A percentile compares a stretch with the other conserved stretches of the same genome.
Conservation (phyloP, 2,113 vertebrate species). For the Mus musculus region DNA sequence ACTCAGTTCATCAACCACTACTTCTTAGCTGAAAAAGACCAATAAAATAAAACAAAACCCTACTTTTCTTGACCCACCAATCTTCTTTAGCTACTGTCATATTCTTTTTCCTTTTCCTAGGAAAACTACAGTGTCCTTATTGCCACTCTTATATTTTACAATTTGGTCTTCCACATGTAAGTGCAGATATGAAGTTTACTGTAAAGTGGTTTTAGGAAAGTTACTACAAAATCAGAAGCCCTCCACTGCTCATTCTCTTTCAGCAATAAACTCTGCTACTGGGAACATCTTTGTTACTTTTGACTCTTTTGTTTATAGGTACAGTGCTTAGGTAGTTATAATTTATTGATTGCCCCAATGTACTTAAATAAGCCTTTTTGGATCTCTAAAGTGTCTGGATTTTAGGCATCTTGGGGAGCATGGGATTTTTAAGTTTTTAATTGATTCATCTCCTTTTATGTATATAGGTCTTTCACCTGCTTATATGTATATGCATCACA, state of each 20-base stretch:
- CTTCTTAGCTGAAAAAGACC: neutral
- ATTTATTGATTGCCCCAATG: neutral
- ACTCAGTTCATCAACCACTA: neutral
- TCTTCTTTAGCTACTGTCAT: neutral
- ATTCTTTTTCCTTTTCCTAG: neutral
- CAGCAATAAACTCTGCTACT: neutral
- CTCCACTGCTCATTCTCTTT: neutral
- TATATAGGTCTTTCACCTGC: neutral
- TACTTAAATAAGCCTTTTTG: neutral
- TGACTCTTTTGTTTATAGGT: neutral
- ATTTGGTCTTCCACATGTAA: neutral
- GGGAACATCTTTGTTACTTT: neutral
- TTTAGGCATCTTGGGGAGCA: neutral
- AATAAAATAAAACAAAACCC: neutral
- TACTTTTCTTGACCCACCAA: neutral
- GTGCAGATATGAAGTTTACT: neutral
- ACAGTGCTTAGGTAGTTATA: neutral
- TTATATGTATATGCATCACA: neutral
- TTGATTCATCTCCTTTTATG: neutral
- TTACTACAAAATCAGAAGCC: neutral
- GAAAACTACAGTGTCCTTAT: neutral
- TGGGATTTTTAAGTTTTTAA: neutral
- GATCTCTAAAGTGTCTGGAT: neutral
- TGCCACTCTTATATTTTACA: conserved; percentile 32
- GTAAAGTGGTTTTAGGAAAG: neutral